These are phyloP conservation scores for Gymnoscelis rufifasciata DNA, from an alignment of 2,888 invertebrate genomes.

Conservation along the genomic window DNA sequence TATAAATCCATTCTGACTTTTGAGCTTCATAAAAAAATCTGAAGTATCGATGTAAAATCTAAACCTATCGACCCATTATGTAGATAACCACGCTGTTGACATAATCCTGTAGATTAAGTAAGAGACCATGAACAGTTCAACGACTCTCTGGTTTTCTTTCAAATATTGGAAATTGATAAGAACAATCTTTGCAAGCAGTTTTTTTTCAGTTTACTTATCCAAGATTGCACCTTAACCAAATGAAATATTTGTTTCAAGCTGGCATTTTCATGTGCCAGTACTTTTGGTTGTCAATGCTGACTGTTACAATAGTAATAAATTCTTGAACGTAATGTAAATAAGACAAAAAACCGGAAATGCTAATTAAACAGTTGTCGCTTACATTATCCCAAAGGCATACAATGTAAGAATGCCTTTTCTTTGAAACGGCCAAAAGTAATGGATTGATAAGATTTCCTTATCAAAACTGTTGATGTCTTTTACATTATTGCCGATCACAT, in stretches of 20 bases:
- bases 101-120: slow-evolving; percentile 9
- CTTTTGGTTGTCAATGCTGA: too few relatives aligned
- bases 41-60: too few relatives aligned
- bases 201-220: too few relatives aligned
- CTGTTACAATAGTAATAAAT: too few relatives aligned
- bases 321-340: too few relatives aligned
- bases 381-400: slow-evolving; percentile 1
- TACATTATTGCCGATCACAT: slow-evolving; percentile 12
- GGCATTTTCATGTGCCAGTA: too few relatives aligned
- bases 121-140: slow-evolving; percentile 17
- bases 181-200: too few relatives aligned
- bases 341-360: not conserved
- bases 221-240: too few relatives aligned
- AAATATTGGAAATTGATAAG: too few relatives aligned
- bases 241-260: too few relatives aligned
- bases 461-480: slow-evolving; percentile 4
- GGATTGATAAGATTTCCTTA: slow-evolving; percentile 10
- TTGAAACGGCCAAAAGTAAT: slow-evolving; percentile 6
- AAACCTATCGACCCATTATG: not conserved
- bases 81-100: slow-evolving; percentile 12
- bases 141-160: slow-evolving; percentile 6
- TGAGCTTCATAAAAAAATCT: too few relatives aligned
- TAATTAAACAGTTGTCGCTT: not conserved
- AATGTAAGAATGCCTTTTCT: slow-evolving; percentile 1
- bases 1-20: too few relatives aligned